Percentiles rank a stretch among this genome's conserved stretches.
These are phyloP conservation scores for Nesoenas mayeri DNA, from an alignment of 2,113 vertebrate genomes.

Conservation along the genomic window DNA sequence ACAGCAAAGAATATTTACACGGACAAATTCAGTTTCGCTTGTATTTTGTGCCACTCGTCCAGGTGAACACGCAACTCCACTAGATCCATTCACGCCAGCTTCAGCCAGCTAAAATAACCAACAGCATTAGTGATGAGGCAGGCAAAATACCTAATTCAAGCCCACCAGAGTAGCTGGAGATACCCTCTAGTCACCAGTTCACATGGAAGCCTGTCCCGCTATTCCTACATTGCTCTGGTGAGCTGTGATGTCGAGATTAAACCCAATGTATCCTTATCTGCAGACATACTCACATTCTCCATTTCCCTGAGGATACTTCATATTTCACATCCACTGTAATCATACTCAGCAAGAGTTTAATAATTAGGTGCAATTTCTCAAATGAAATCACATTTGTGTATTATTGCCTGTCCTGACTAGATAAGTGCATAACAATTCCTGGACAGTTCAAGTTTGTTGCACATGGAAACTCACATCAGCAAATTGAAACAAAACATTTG, in stretches of 20 bases:
- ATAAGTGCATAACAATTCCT: background rate
- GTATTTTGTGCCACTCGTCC: background rate
- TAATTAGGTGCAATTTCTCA: background rate
- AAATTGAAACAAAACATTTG: background rate
- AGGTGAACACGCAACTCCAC: fast-evolving
- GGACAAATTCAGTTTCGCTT: background rate
- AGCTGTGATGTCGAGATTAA: background rate
- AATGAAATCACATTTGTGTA: background rate
- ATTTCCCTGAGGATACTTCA: background rate
- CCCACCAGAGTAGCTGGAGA: background rate
- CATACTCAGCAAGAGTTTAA: background rate
- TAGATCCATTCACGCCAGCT: background rate
- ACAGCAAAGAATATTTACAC: background rate
- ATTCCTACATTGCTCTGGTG: background rate
- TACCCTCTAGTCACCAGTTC: background rate
- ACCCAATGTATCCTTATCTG: background rate
- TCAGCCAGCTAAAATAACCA: background rate
- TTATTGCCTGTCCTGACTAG: background rate
- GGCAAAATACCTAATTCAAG: background rate
- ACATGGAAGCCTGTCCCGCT: background rate
- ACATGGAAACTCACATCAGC: background rate
- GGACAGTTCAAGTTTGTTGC: background rate
- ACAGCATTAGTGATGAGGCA: background rate
- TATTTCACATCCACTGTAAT: background rate
- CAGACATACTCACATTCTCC: background rate